Evolutionary conservation across 2,797 vertebrate genomes (phyloP).

Genomic region (Gila robusta): DNA sequence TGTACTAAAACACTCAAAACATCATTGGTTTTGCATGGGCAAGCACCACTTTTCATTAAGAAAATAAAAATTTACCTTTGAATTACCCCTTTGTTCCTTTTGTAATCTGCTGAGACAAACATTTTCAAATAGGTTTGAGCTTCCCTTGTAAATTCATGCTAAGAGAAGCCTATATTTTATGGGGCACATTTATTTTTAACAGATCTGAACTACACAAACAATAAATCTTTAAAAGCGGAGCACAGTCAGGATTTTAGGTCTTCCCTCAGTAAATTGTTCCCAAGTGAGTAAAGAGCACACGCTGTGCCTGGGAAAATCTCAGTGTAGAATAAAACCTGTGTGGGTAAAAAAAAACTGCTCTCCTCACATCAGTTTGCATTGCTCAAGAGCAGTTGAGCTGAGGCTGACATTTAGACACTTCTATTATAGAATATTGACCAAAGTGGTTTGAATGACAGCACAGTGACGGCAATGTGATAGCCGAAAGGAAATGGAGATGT

Average conservation of each 20-base stretch:
- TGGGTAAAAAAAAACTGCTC: neutral
- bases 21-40: neutral
- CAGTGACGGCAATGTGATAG: conserved; percentile 58
- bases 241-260: conserved; percentile 20
- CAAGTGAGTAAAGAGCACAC: conserved; percentile 25
- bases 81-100: conserved; percentile 5
- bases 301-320: conserved; percentile 12
- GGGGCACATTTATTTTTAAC: conserved; percentile 34
- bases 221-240: conserved; percentile 32
- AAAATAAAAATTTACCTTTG: neutral
- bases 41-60: neutral
- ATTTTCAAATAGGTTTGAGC: conserved; percentile 21
- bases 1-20: neutral
- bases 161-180: conserved; percentile 32
- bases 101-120: conserved; percentile 18
- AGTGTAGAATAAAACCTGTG: conserved; percentile 8
- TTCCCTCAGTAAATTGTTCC: conserved; percentile 25
- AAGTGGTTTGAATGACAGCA: conserved; percentile 61
- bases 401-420: conserved; percentile 58
- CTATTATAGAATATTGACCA: conserved; percentile 68
- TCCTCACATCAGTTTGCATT: conserved; percentile 15
- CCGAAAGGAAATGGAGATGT: conserved; percentile 69
- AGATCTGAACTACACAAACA: conserved; percentile 7
- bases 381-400: conserved; percentile 20
- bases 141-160: conserved; percentile 9